Evolutionary conservation across 1,140 invertebrate genomes (phyloP).

Genomic region (Melitaea cinxia): DNA sequence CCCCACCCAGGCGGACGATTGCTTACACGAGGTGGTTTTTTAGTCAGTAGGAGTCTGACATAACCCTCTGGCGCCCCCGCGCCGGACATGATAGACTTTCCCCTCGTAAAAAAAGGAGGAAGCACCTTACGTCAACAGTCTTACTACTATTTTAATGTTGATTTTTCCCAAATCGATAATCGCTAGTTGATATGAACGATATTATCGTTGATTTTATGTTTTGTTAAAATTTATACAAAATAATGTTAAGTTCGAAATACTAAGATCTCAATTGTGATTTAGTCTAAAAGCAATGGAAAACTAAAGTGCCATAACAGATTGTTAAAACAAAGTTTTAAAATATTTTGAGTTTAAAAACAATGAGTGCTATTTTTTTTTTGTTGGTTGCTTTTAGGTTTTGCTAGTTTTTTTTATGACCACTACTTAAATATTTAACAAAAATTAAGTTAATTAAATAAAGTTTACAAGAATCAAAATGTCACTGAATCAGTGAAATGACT

Average conservation of each 20-base stretch:
- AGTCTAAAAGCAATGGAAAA: neutral
- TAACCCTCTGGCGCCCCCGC: too few relatives aligned
- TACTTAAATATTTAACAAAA: too few relatives aligned
- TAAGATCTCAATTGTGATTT: neutral
- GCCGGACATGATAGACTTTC: too few relatives aligned
- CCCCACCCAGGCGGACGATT: too few relatives aligned
- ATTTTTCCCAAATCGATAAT: constrained; percentile 12
- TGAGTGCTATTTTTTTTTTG: neutral
- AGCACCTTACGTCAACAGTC: neutral
- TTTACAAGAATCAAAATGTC: neutral
- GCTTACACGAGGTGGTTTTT: too few relatives aligned
- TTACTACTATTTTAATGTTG: constrained; percentile 17
- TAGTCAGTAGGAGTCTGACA: too few relatives aligned
- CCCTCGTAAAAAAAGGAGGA: too few relatives aligned
- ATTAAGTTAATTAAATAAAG: neutral
- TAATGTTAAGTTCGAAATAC: neutral
- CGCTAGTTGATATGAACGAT: neutral
- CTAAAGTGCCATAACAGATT: too few relatives aligned
- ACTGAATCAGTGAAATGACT: neutral
- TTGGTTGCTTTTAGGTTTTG: too few relatives aligned
- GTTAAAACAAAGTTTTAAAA: neutral
- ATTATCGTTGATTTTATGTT: neutral
- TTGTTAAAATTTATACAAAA: neutral
- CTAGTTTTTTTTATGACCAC: too few relatives aligned
- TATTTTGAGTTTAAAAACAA: neutral